A percentile compares a stretch with the other conserved stretches of the same genome.
Conservation (phyloP, 2,113 vertebrate genomes). For the Trichomycterus rosablanca region DNA sequence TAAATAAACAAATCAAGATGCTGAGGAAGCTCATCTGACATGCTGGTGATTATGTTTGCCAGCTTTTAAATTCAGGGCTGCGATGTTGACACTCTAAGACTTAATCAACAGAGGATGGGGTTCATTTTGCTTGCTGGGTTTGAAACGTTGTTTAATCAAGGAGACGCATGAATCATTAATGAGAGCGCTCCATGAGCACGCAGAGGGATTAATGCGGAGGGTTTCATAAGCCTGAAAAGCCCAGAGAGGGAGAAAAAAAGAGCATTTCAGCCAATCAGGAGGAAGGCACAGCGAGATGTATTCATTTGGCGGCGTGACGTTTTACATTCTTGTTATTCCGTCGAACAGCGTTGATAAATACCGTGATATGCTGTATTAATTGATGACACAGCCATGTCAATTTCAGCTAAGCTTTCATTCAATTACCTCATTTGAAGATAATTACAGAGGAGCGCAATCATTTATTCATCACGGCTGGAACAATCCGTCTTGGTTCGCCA, state of each 20-base stretch:
- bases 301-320: not conserved
- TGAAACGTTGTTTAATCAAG: conserved; percentile 39
- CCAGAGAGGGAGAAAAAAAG: not conserved
- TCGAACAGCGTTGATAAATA: conserved; percentile 20
- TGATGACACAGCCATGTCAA: conserved; percentile 27
- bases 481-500: conserved; percentile 25
- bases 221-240: not conserved
- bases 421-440: conserved; percentile 40
- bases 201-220: conserved; percentile 3
- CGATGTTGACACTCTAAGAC: conserved; percentile 34
- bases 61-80: conserved; percentile 28
- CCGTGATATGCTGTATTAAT: conserved; percentile 25
- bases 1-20: conserved; percentile 17
- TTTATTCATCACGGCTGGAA: conserved; percentile 35
- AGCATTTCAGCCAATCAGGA: too few species aligned
- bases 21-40: conserved; percentile 31
- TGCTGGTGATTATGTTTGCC: conserved; percentile 42
- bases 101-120: conserved; percentile 42
- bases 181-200: conserved; percentile 21
- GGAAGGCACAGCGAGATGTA: too few species aligned
- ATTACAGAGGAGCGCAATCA: conserved; percentile 16
- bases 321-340: not conserved
- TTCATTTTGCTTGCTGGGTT: conserved; percentile 29
- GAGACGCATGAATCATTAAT: conserved; percentile 43
- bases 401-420: conserved; percentile 26